A percentile compares a stretch with the other conserved stretches of the same genome.
Conservation (phyloP, 2,797 vertebrate species). For the Sebastes taczanowskii region DNA sequence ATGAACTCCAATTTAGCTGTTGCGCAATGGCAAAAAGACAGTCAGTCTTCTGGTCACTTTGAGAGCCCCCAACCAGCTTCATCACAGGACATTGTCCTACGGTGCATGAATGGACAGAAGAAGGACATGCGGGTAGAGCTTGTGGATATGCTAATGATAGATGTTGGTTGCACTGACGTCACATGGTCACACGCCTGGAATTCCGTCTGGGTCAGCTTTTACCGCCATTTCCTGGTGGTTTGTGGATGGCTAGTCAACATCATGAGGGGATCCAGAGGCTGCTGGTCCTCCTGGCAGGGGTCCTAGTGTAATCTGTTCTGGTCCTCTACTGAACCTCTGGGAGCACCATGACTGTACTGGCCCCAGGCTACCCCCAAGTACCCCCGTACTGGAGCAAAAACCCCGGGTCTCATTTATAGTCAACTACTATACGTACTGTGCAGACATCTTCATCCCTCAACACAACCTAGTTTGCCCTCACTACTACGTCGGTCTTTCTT, state of each 20-base stretch:
- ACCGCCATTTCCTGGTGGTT: constrained; percentile 73
- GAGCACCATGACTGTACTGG: constrained; percentile 41
- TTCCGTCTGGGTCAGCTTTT: constrained; percentile 74
- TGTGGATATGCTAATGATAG: constrained; percentile 81
- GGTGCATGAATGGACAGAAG: constrained; percentile 45
- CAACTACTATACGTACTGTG: constrained; percentile 7
- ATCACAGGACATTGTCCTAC: constrained; percentile 30
- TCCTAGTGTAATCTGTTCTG: constrained; percentile 35
- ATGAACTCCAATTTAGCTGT: constrained; percentile 43
- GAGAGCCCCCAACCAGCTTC: constrained; percentile 23
- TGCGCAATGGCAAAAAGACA: constrained; percentile 29
- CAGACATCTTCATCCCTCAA: constrained; percentile 11
- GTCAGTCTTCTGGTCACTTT: constrained; percentile 41
- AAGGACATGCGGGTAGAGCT: constrained; percentile 51
- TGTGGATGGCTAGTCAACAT: constrained; percentile 63
- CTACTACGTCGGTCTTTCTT: background rate
- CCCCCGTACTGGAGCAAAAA: constrained; percentile 22
- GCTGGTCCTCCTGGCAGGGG: constrained; percentile 55
- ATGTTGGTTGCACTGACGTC: constrained; percentile 77
- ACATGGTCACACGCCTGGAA: constrained; percentile 73
- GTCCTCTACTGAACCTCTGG: constrained; percentile 43
- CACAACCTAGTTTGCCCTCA: background rate
- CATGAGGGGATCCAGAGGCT: constrained; percentile 65
- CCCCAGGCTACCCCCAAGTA: constrained; percentile 38
- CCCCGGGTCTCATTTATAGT: constrained; percentile 36